These are phyloP conservation scores for Batillaria attramentaria DNA, from an alignment of 1,140 invertebrate species.

Conservation along the genomic window DNA sequence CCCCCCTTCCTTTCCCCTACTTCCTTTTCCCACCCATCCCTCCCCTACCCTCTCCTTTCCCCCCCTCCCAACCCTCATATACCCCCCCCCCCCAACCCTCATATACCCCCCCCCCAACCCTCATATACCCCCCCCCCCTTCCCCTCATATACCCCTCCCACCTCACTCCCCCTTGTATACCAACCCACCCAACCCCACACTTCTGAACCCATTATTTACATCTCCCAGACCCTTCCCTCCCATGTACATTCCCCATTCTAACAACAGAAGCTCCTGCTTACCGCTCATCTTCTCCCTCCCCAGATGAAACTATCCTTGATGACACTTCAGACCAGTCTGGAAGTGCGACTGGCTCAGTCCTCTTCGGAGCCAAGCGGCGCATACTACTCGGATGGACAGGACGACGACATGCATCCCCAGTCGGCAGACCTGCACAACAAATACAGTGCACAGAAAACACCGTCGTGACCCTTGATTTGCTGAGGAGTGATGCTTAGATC, in stretches of 20 bases:
- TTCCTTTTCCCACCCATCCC: neutral
- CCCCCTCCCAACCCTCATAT: too few species aligned
- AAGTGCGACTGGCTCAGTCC: neutral
- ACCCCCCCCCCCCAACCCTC: too few species aligned
- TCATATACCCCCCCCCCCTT: neutral
- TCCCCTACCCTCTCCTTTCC: neutral
- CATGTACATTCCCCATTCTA: neutral
- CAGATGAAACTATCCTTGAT: slow-evolving; percentile 14
- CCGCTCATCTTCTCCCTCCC: neutral
- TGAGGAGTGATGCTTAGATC: too few species aligned
- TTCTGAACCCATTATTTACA: neutral
- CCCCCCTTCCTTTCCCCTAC: neutral
- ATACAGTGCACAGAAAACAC: too few species aligned
- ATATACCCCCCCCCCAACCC: too few species aligned
- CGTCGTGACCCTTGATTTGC: too few species aligned
- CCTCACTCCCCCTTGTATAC: neutral
- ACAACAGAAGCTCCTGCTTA: neutral
- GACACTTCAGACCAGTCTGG: slow-evolving; percentile 1
- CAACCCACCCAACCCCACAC: neutral
- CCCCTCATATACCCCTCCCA: neutral
- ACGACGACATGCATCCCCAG: too few species aligned
- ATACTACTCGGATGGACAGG: too few species aligned
- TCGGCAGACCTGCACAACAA: too few species aligned
- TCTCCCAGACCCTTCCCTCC: neutral
- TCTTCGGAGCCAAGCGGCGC: too few species aligned